These are phyloP conservation scores for Cephalopterus ornatus DNA, from an alignment of 2,113 vertebrate genomes.

Conservation along the genomic window DNA sequence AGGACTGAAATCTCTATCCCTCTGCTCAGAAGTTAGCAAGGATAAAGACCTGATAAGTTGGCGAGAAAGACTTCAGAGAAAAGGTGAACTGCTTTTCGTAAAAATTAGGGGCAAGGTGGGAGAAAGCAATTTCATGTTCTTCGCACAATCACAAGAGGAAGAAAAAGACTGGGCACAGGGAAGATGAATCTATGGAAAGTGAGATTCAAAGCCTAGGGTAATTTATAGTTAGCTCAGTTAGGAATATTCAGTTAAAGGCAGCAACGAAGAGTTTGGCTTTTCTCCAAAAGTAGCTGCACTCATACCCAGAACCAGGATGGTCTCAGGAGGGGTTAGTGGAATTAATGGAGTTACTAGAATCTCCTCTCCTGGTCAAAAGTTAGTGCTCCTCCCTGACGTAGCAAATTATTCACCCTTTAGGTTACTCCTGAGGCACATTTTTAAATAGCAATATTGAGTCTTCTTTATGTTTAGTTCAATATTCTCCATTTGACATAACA, in stretches of 20 bases:
- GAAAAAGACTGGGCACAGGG: not conserved
- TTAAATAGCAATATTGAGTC: slow-evolving; percentile 39
- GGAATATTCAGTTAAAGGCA: slow-evolving; percentile 37
- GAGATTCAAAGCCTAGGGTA: slow-evolving; percentile 10
- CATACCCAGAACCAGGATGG: not conserved
- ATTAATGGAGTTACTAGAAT: slow-evolving; percentile 51
- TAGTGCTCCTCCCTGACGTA: slow-evolving; percentile 20
- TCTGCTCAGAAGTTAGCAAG: not conserved
- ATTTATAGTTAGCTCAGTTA: slow-evolving; percentile 7
- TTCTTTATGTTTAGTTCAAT: slow-evolving; percentile 46
- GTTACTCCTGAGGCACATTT: slow-evolving; percentile 29
- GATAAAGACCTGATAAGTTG: not conserved
- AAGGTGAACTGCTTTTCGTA: not conserved
- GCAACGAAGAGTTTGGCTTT: slow-evolving; percentile 14
- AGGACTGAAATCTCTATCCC: not conserved
- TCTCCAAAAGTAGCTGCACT: slow-evolving; percentile 22
- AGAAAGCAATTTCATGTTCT: not conserved
- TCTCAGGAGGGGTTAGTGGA: slow-evolving; percentile 1
- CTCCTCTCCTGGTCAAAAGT: slow-evolving; percentile 40
- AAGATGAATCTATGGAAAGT: not conserved
- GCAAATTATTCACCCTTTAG: slow-evolving; percentile 41
- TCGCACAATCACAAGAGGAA: not conserved
- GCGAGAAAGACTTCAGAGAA: not conserved
- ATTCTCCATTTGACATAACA: slow-evolving; percentile 45
- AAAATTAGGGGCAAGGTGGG: not conserved